A percentile compares a stretch with the other conserved stretches of the same genome.
Evolutionary conservation across 35 echinoderm and acorn worm species (phyloP).

Genomic region (Anneissia japonica): DNA sequence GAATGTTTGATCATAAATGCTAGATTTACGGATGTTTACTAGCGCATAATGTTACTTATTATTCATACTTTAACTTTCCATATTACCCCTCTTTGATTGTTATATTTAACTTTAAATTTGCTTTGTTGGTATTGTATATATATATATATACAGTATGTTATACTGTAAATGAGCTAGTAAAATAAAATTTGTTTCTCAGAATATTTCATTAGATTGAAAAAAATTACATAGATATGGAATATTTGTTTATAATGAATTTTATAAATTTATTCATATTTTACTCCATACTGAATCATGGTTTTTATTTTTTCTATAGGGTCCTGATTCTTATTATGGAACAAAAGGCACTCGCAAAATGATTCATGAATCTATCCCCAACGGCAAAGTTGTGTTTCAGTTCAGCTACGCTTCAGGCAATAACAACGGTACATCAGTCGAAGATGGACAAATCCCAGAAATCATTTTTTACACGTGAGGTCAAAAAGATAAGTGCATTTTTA

Average conservation of each 20-base stretch:
- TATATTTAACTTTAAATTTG: no score
- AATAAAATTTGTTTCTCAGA: background rate
- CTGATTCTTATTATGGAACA: conserved; percentile 96
- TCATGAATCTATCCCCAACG: conserved; percentile 83
- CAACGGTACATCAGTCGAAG: conserved; percentile 96
- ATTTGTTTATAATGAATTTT: background rate
- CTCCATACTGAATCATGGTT: no score
- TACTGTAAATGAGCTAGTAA: background rate
- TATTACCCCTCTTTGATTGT: no score
- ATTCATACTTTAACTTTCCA: no score
- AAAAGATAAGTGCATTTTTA: background rate
- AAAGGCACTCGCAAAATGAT: conserved; percentile 73
- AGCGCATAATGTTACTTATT: no score
- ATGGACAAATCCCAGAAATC: conserved; percentile 95
- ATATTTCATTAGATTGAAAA: background rate
- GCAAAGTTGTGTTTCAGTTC: conserved; percentile 91
- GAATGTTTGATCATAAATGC: no score
- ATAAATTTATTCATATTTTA: no score
- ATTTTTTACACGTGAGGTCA: conserved; percentile 93
- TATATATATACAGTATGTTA: background rate
- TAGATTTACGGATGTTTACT: no score
- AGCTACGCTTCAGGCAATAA: conserved; percentile 86
- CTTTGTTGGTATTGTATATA: no score
- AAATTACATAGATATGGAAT: background rate
- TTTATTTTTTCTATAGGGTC: conserved; percentile 60